Percentiles rank a stretch among this genome's conserved stretches.
Evolutionary conservation across 2,113 vertebrate species (phyloP).

Genomic region (Leiothrix lutea): DNA sequence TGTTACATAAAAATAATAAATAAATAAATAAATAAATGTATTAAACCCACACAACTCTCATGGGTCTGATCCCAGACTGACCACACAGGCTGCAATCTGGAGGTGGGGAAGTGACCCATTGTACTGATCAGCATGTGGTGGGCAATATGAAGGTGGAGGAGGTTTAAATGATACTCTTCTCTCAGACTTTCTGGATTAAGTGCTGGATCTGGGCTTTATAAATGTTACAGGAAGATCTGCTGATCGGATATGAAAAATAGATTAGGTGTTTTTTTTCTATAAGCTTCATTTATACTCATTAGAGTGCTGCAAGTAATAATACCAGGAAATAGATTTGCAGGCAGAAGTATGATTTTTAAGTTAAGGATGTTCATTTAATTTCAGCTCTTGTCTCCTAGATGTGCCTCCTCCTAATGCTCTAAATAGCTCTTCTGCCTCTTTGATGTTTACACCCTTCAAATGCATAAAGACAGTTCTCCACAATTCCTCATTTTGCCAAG

Average conservation of each 20-base stretch:
- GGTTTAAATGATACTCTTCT: not conserved
- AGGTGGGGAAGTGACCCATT: not conserved
- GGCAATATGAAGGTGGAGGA: not conserved
- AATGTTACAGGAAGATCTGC: not conserved
- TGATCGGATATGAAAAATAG: slow-evolving; percentile 12
- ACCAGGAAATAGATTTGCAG: slow-evolving; percentile 52
- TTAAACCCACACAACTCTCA: slow-evolving; percentile 43
- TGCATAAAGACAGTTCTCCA: slow-evolving; percentile 63
- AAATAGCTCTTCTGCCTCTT: slow-evolving; percentile 61
- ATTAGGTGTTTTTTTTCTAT: slow-evolving; percentile 24
- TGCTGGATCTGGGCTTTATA: not conserved
- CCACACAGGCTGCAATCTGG: slow-evolving; percentile 46
- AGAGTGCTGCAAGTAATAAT: slow-evolving; percentile 35
- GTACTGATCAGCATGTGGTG: fast-evolving
- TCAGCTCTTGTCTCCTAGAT: slow-evolving; percentile 49
- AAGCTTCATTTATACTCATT: slow-evolving; percentile 58
- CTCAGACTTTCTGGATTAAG: not conserved
- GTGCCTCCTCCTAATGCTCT: slow-evolving; percentile 52
- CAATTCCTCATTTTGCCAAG: slow-evolving; percentile 70
- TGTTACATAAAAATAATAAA: slow-evolving; percentile 17
- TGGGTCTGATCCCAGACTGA: slow-evolving; percentile 58
- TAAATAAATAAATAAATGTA: too few relatives aligned
- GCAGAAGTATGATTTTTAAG: slow-evolving; percentile 59
- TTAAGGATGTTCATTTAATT: slow-evolving; percentile 68
- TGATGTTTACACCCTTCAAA: slow-evolving; percentile 70